Conservation (phyloP, 2,797 vertebrate species). For the Lagocephalus sceleratus region DNA sequence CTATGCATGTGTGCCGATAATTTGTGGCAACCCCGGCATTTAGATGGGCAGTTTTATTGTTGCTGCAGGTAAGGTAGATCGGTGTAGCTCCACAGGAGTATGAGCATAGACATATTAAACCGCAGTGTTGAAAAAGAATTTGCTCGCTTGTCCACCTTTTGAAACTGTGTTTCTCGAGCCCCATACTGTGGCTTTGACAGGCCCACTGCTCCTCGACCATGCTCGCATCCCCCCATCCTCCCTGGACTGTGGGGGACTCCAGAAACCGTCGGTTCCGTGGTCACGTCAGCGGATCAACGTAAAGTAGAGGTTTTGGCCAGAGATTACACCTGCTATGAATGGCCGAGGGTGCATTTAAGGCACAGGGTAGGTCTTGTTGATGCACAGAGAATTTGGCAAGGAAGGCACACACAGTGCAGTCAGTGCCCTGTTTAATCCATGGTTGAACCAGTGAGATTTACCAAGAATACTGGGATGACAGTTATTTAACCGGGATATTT, state of each 20-base stretch:
- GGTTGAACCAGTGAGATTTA: neutral
- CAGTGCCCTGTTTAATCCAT: neutral
- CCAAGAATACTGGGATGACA: no score
- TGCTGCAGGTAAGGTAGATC: slow-evolving; percentile 27
- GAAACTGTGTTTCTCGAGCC: slow-evolving; percentile 24
- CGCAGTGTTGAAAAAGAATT: slow-evolving; percentile 18
- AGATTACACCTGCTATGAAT: slow-evolving; percentile 14
- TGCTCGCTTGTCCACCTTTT: slow-evolving; percentile 43
- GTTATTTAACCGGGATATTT: no score
- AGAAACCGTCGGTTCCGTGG: slow-evolving; percentile 32
- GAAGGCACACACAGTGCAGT: slow-evolving; percentile 3
- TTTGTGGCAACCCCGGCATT: slow-evolving; percentile 14
- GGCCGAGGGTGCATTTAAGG: neutral
- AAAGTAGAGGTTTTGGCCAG: slow-evolving; percentile 30
- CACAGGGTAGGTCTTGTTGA: neutral
- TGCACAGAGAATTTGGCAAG: neutral
- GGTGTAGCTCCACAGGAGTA: slow-evolving; percentile 33
- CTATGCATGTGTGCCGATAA: slow-evolving; percentile 1
- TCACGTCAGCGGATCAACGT: slow-evolving; percentile 33
- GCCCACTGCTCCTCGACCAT: slow-evolving; percentile 29
- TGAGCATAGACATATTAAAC: slow-evolving; percentile 30
- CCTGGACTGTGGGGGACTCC: slow-evolving; percentile 6
- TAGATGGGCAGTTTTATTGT: slow-evolving; percentile 3
- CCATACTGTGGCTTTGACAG: slow-evolving; percentile 46
- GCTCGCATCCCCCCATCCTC: slow-evolving; percentile 9